A percentile compares a stretch with the other conserved stretches of the same genome.
Conservation (phyloP, 2,888 invertebrate genomes). For the Cheilosia pagana region DNA sequence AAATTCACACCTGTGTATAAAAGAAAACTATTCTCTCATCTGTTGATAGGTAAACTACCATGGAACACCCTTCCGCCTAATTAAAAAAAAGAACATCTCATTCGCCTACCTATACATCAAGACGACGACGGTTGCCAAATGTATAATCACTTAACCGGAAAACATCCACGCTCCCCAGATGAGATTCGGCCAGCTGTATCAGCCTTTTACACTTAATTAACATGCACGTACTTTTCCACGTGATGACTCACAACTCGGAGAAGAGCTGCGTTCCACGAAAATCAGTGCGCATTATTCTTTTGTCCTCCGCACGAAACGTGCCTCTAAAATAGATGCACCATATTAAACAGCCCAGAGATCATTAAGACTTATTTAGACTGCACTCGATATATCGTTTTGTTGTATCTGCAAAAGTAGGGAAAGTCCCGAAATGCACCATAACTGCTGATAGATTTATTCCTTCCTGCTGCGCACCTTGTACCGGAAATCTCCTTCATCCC, state of each 20-base stretch:
- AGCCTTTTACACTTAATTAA: constrained; percentile 1
- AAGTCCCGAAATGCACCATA: neutral
- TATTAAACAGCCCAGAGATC: constrained; percentile 12
- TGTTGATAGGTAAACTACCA: neutral
- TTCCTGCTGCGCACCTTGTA: constrained; percentile 38
- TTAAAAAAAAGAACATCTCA: constrained; percentile 21
- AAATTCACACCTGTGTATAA: neutral
- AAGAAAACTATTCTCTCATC: constrained; percentile 3
- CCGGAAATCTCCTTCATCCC: constrained; percentile 44
- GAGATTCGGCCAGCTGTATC: constrained; percentile 18
- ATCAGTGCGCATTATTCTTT: constrained; percentile 21
- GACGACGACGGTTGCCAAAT: constrained; percentile 36
- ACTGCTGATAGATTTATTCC: constrained; percentile 24
- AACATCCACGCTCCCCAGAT: constrained; percentile 10
- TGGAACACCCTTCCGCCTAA: constrained; percentile 26
- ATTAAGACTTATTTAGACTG: constrained; percentile 25
- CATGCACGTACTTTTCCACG: constrained; percentile 5
- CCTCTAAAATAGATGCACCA: constrained; percentile 27
- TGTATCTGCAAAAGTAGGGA: neutral
- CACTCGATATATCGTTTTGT: neutral
- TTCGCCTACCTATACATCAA: constrained; percentile 15
- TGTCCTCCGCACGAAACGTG: constrained; percentile 16
- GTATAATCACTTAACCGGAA: constrained; percentile 38
- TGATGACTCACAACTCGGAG: constrained; percentile 30
- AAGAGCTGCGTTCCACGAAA: constrained; percentile 1